A percentile compares a stretch with the other conserved stretches of the same genome.
These are phyloP conservation scores for Eupithecia dodoneata DNA, from an alignment of 2,888 invertebrate genomes.

Conservation along the genomic window DNA sequence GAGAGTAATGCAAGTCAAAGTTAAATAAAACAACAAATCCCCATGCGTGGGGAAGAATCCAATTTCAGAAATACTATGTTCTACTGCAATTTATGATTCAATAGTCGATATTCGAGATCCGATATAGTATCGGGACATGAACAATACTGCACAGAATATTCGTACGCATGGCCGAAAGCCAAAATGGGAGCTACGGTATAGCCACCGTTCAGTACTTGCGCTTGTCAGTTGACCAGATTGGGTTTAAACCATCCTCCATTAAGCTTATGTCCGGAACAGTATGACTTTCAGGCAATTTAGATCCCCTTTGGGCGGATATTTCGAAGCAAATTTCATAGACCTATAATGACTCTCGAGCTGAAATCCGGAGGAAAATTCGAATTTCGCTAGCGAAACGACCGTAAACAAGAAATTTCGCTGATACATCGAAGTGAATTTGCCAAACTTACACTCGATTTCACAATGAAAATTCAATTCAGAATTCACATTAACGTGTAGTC, in stretches of 20 bases:
- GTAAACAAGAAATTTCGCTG: slow-evolving; percentile 7
- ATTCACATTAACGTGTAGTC: slow-evolving; percentile 23
- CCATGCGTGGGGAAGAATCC: not conserved
- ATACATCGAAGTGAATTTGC: slow-evolving; percentile 15
- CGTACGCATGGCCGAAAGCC: slow-evolving; percentile 55
- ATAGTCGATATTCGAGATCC: not conserved
- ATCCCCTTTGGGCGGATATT: slow-evolving; percentile 24
- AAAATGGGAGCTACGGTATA: slow-evolving; percentile 48
- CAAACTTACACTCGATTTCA: slow-evolving; percentile 23
- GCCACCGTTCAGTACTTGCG: slow-evolving; percentile 47
- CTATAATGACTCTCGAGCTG: not conserved
- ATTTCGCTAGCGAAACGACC: slow-evolving; percentile 7
- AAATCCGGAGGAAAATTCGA: slow-evolving; percentile 7
- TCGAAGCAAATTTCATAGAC: slow-evolving; percentile 12
- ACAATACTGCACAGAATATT: slow-evolving; percentile 46
- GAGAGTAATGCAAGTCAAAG: not conserved
- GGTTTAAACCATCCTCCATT: slow-evolving; percentile 47
- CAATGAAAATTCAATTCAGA: slow-evolving; percentile 19
- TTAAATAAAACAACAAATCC: not conserved
- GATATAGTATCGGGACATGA: not conserved
- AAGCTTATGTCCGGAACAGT: slow-evolving; percentile 23
- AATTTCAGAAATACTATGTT: not conserved
- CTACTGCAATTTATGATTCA: not conserved
- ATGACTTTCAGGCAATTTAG: slow-evolving; percentile 27
- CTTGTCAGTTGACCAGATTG: slow-evolving; percentile 56